Base-by-base conservation (phyloP, 2,797 vertebrate genomes). In the Anguilla pacifica region DNA sequence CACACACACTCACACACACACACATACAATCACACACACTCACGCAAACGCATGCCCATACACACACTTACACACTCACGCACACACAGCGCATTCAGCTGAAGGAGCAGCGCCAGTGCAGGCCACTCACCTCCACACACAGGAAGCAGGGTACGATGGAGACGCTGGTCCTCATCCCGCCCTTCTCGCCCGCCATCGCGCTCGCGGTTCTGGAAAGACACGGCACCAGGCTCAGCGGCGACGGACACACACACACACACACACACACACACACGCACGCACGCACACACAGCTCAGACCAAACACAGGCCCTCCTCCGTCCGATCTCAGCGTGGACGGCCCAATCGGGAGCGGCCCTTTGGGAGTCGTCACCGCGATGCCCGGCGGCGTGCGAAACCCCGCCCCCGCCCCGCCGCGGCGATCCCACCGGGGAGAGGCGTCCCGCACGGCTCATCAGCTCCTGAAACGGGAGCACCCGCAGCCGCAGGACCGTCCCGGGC, bases 101-200 rank as follows among this genome's bases (percentile, higher is more conserved):
- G 31, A 17, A 77, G 2, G 39, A 19, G 15, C 28, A 77, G 35
- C 22, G 35, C 17, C 39, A 46, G 22, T 7, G 85, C 5, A 13
- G 28, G 61, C 83, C 86, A 92, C 96, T 96, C 93, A 98, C 98
- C 97, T 98, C 98, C 90, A 98, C 97, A 0, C 97, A 95, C 87
- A 98, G 95, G 90, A 98, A 98, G 92, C 98, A 98, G 87, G 98
- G 98, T 28, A 98, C 97, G 39, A 98, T 97, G 92, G 97, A 97
- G 90, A 94, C 96, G 90, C 97, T 98, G 90, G 95, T 97, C 92
- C 97, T 98, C 89, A 95, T 92, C 79, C 88, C 94, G 82, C 88
- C 94, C 88, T 93, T 93, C 25, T 89, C 91, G 86, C 92, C 92
- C 9, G 92, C 92, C 94, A 96, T 94, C 88, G 83, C 89, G 51